Evolutionary conservation across 2,888 invertebrate species (phyloP).

Genomic region (Drosophila affinis): DNA sequence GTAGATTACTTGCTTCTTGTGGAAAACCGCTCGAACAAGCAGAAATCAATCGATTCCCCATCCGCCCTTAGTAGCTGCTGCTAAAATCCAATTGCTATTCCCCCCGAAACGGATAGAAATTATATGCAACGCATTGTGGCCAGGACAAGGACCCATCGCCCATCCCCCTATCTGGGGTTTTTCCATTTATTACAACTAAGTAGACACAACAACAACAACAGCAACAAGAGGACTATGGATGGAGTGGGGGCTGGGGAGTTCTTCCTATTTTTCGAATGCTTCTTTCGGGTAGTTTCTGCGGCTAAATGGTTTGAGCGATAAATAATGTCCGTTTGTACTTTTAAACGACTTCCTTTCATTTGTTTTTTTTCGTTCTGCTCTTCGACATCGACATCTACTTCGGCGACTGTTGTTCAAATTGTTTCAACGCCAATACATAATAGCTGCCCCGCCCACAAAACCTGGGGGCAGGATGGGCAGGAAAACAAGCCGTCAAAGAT

Average conservation of each 20-base stretch:
- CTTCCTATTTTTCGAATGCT: constrained; percentile 39
- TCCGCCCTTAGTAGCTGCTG: constrained; percentile 53
- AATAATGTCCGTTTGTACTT: constrained; percentile 84
- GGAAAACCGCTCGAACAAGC: constrained; percentile 69
- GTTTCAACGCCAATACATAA: constrained; percentile 83
- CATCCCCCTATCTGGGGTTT: constrained; percentile 30
- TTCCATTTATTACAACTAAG: constrained; percentile 75
- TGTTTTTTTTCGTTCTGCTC: constrained; percentile 66
- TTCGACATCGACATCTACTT: constrained; percentile 18
- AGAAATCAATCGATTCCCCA: constrained; percentile 73
- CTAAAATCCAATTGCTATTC: constrained; percentile 65
- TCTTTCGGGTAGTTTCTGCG: constrained; percentile 63
- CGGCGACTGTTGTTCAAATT: constrained; percentile 74
- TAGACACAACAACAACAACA: constrained; percentile 66
- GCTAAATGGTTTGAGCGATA: constrained; percentile 82
- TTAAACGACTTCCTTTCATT: constrained; percentile 83
- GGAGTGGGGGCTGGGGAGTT: constrained; percentile 8
- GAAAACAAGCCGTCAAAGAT: constrained; percentile 81
- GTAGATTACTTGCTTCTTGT: constrained; percentile 65
- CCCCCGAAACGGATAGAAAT: constrained; percentile 43
- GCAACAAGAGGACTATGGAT: constrained; percentile 1
- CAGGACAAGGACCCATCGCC: constrained; percentile 25
- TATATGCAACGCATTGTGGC: constrained; percentile 68
- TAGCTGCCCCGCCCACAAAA: constrained; percentile 70
- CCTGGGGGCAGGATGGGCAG: constrained; percentile 48